Evolutionary conservation across 2,113 vertebrate species (phyloP), one percentile per base, ranked within the genome.

Genomic region (Cebidichthys violaceus): DNA sequence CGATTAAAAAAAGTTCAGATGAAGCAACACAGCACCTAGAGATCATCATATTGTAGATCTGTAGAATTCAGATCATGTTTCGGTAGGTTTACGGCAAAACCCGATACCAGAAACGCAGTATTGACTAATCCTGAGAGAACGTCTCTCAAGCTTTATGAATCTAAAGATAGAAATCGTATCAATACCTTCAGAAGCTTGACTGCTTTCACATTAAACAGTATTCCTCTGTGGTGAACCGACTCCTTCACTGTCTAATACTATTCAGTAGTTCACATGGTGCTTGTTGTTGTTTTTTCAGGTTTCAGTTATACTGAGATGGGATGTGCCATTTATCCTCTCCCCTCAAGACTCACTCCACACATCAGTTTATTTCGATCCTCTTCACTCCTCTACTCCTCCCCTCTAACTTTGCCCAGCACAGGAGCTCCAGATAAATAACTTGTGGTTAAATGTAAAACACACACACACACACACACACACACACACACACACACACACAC

Each of bases 391-490:
- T 17, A 3, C 47, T 35, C 47, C 47, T 55, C 14, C 20, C 14
- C 27, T 43, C 9, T 29, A 29, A 39, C 47, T 10, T 13, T 20
- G n/a, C 41, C n/a, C 22, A 18, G 45, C 2, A 37, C 14, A 20
- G 60, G 14, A 54, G 22, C 9, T n/a, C 50, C 14, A 54, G 17
- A 24, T 45, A 27, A 65, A 27, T 33, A 57, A 35, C 20, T 22
- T 3, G 20, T 13, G 20, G 17, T 6, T 27, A 15, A 50, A 67
- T 24, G 24, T 14, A 61, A 11, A 39, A 15, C 62, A 14, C 35
- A 17, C 0, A 9, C 2, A 17, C 0, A 9, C 2, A 17, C 0
- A 9, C 2, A 17, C 0, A 9, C 2, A 17, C 0, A 9, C 2
- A 17, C 0, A 9, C 2, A 17, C 0, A 9, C 2, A 15, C 62